phyloP scores from a whole-genome alignment of 2,113 vertebrate species.

The Tupaia tana region DNA sequence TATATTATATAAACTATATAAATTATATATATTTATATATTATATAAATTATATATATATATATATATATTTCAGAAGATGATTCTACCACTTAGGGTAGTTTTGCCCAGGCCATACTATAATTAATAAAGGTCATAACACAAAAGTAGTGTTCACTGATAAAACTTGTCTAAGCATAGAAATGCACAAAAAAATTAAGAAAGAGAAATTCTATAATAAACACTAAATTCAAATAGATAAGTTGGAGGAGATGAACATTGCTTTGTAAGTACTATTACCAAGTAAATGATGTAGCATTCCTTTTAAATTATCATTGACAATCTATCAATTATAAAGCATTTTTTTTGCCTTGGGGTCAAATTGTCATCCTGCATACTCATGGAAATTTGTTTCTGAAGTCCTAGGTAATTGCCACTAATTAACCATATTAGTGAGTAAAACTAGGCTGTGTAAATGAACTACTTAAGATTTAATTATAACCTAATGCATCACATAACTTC shows the following conservation, averaged over 20 bases:
- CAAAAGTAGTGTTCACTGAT: background rate
- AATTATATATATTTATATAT: no score
- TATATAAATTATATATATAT: no score
- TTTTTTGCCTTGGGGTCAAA: slow-evolving; percentile 41
- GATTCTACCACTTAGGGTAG: background rate
- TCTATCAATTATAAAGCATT: slow-evolving; percentile 44
- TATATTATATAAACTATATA: no score
- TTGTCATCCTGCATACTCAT: background rate
- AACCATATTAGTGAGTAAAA: slow-evolving; percentile 26
- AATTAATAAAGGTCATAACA: background rate
- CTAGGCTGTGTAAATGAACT: background rate
- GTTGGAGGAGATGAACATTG: background rate
- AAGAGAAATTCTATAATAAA: background rate
- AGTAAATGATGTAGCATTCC: background rate
- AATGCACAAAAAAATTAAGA: background rate
- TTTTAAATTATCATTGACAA: slow-evolving; percentile 49
- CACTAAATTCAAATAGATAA: background rate
- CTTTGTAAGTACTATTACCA: background rate
- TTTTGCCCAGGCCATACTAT: background rate
- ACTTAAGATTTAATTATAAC: slow-evolving; percentile 55
- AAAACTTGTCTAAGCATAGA: background rate
- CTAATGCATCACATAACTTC: background rate
- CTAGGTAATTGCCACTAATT: slow-evolving; percentile 34
- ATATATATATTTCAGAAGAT: background rate
- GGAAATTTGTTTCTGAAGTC: slow-evolving; percentile 48